Percentiles rank a stretch among this genome's conserved stretches.
phyloP scores from a whole-genome alignment of 1,140 invertebrate species.

The Himalopsyche phryganea region DNA sequence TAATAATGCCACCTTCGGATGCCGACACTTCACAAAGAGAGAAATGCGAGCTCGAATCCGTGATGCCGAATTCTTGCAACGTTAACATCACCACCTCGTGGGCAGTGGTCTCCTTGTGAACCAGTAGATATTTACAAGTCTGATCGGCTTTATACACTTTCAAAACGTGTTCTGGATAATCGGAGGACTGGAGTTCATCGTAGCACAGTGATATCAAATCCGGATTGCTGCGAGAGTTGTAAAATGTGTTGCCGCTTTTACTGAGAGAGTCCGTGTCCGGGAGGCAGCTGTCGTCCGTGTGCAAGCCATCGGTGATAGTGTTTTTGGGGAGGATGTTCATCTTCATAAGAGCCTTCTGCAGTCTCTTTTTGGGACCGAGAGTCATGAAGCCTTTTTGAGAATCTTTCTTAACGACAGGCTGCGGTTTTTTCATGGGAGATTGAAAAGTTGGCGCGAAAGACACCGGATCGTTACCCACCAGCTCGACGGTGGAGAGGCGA shows the following conservation, averaged over 20 bases:
- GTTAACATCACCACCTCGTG: conserved; percentile 97
- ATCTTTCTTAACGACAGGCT: conserved; percentile 65
- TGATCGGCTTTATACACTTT: conserved; percentile 97
- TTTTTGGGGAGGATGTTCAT: conserved; percentile 89
- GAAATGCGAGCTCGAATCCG: conserved; percentile 87
- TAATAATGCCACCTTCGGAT: conserved; percentile 90
- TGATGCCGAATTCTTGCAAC: conserved; percentile 94
- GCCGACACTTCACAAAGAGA: conserved; percentile 95
- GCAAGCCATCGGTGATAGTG: conserved; percentile 65
- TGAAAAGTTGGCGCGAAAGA: conserved; percentile 76
- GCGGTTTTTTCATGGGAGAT: conserved; percentile 77
- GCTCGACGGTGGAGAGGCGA: conserved; percentile 60
- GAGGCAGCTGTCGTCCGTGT: conserved; percentile 56
- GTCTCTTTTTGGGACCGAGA: conserved; percentile 73
- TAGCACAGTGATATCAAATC: conserved; percentile 80
- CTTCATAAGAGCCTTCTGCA: conserved; percentile 87
- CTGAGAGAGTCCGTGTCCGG: conserved; percentile 49
- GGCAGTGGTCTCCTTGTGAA: conserved; percentile 97
- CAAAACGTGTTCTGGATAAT: conserved; percentile 95
- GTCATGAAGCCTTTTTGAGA: conserved; percentile 82
- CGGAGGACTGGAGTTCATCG: conserved; percentile 69
- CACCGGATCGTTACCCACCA: conserved; percentile 74
- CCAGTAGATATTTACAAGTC: conserved; percentile 94
- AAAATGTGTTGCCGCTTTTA: conserved; percentile 55
- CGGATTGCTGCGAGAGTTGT: conserved; percentile 88